Evolutionary conservation across 1,140 invertebrate genomes (phyloP), one percentile per base, ranked within the genome.

Genomic region (Sitobion miscanthi): DNA sequence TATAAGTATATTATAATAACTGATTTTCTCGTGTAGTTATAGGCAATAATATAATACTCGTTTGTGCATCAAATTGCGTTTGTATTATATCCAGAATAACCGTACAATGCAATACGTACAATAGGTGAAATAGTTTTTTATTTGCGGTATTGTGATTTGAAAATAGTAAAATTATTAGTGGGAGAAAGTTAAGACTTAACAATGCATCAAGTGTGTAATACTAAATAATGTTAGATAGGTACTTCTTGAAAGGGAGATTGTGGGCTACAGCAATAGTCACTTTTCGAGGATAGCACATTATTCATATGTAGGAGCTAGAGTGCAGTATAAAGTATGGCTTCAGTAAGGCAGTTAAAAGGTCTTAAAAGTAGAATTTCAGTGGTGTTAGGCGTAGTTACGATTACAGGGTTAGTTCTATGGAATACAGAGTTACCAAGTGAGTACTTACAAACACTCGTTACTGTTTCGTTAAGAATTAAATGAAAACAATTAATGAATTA

Each of bases 341-440:
- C 90, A 3, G 62, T 77, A 35, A 91, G 20, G 47, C 90, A 47
- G 90, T 82, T 91, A 21, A 77, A 91, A 47, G 45, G 62, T 47
- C 3, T 91, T 9, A 47, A 47, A 35, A 82, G 90, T 45, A 93
- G 94, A 89, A 90, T 89, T 23, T 93, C 94, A 35, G 82, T 93
- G 30, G 94, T 94, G 20, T 77, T 95, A 23, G 91, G 62, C 35
- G 90, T 94, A 23, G 94, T 94, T 45, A 93, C 93, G 11, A 87
- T 94, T 4, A 94, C 94, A n/a, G 94, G 93, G 42, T 57, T 94
- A 49, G 94, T 95, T 57, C 87, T 95, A 17, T 94, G 94, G 94
- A 94, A 94, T 86, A 94, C 94, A 6, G 94, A 94, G 25, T 83
- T 94, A n/a, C 94, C 94, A 49, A 94, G 94, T 95, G 85, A 94